Evolutionary conservation across 2,888 invertebrate species (phyloP).

Genomic region (Monoplex corrugatus): DNA sequence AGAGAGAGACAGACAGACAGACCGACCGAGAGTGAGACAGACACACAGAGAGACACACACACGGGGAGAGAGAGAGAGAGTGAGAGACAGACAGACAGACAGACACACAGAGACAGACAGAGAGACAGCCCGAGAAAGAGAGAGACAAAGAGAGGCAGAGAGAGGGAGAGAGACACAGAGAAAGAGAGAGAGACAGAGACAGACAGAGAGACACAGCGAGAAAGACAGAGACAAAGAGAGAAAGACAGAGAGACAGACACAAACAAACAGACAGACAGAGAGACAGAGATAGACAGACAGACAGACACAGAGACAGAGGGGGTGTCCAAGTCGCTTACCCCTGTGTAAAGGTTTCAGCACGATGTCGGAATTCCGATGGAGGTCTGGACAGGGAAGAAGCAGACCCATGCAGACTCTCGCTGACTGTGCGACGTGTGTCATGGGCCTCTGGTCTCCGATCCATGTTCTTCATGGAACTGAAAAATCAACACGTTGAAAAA

Average conservation of each 20-base stretch:
- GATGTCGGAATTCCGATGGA: slow-evolving; percentile 41
- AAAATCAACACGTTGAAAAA: no score
- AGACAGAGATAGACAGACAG: not conserved
- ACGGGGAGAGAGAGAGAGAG: no score
- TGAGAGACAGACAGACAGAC: not conserved
- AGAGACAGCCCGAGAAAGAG: not conserved
- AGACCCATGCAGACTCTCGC: not conserved
- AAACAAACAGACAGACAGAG: not conserved
- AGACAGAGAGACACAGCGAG: no score
- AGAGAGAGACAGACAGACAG: no score
- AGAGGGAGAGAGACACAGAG: no score
- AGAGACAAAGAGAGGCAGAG: slow-evolving; percentile 5
- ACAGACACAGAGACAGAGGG: not conserved
- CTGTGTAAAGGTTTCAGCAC: slow-evolving; percentile 81
- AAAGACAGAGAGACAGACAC: not conserved
- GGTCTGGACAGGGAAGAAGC: slow-evolving; percentile 23
- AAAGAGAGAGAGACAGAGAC: no score
- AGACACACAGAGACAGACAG: not conserved
- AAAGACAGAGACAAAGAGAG: no score
- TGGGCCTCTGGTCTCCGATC: slow-evolving; percentile 20
- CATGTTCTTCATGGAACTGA: slow-evolving; percentile 61
- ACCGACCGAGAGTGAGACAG: no score
- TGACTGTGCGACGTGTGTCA: not conserved
- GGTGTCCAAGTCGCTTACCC: slow-evolving; percentile 74
- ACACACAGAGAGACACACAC: no score